Percentiles rank a stretch among this genome's conserved stretches.
These are phyloP conservation scores for Silurus lanzhouensis DNA, from an alignment of 2,797 vertebrate species.

Conservation along the genomic window DNA sequence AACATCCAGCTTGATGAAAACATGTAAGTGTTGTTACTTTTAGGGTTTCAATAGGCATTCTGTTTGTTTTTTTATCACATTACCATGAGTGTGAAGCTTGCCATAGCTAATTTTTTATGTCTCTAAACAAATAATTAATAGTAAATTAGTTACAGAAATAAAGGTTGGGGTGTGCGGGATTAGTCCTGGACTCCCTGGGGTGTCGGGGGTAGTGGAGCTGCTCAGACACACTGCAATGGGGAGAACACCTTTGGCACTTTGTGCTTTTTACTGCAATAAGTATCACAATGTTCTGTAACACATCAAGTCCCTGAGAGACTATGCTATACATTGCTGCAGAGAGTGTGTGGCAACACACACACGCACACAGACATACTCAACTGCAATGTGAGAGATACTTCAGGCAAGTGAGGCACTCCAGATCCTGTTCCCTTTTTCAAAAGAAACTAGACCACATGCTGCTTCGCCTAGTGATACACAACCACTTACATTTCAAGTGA, in stretches of 20 bases:
- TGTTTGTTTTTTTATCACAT: neutral
- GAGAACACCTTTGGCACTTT: conserved; percentile 8
- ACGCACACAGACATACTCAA: neutral
- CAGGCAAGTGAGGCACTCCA: conserved; percentile 47
- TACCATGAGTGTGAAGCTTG: neutral
- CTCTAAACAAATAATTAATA: neutral
- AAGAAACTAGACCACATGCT: conserved; percentile 25
- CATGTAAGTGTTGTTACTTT: neutral
- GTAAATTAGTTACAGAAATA: conserved; percentile 27
- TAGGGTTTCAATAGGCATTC: neutral
- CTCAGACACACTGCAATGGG: conserved; percentile 21
- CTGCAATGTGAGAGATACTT: conserved; percentile 27
- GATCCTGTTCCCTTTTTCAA: conserved; percentile 32
- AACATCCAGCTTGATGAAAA: conserved; percentile 11
- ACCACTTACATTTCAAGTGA: neutral
- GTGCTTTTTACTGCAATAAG: conserved; percentile 32
- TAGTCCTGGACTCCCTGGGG: conserved; percentile 27
- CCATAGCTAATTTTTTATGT: neutral
- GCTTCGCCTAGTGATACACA: conserved; percentile 20
- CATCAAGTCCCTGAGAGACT: conserved; percentile 25
- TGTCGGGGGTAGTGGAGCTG: conserved; percentile 17
- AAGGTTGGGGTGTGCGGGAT: conserved; percentile 25
- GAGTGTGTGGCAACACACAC: conserved; percentile 20
- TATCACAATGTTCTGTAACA: conserved; percentile 38
- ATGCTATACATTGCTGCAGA: conserved; percentile 17